Evolutionary conservation across 1,140 invertebrate species (phyloP), one percentile per base, ranked within the genome.

Genomic region (Palaemon carinicauda): DNA sequence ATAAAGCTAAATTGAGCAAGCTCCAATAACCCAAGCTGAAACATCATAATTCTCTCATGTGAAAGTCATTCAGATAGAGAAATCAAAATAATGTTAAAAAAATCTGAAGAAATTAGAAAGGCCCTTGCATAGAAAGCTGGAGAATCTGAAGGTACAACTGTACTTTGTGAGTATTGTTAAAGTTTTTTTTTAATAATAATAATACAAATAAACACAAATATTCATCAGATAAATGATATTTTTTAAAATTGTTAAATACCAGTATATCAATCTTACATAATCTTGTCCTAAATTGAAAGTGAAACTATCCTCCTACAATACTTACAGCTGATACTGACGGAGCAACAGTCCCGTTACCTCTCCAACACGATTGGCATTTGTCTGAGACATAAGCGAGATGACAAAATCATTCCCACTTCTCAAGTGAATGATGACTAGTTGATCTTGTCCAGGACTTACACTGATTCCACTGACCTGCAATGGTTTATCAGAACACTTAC

Each of bases 331-430:
- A 89, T 90, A 92, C 73, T 91, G 90, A 33, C 89, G 88, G 33
- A 90, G 89, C 1, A 99, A 91, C 56, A 96, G 93, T 27, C 97
- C 98, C 33, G 99, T 93, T 19, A 98, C 92, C 92, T 99, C 98
- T 1, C 98, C 98, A 50, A 93, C 92, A 79, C 93, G 90, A 79
- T 94, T 93, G 56, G 93, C 93, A 50, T 91, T 91, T 14, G 89
- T 88, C 0, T 92, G 91, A 7, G 93, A 93, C 88, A 93, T 91
- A 60, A 98, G 92, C 10, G 95, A 95, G 9, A 98, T 93, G 51
- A 99, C 94, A 90, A 99, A 94, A 92, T 99, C 98, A 91, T 98
- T 98, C 24, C 96, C 96, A 31, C 94, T 94, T 87, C 95, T 94
- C 4, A 97, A 95, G 91, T 98, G 97, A 89, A 99, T 94, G 14